A percentile compares a stretch with the other conserved stretches of the same genome.
phyloP scores from a whole-genome alignment of 2,113 vertebrate genomes.

The Etheostoma spectabile region DNA sequence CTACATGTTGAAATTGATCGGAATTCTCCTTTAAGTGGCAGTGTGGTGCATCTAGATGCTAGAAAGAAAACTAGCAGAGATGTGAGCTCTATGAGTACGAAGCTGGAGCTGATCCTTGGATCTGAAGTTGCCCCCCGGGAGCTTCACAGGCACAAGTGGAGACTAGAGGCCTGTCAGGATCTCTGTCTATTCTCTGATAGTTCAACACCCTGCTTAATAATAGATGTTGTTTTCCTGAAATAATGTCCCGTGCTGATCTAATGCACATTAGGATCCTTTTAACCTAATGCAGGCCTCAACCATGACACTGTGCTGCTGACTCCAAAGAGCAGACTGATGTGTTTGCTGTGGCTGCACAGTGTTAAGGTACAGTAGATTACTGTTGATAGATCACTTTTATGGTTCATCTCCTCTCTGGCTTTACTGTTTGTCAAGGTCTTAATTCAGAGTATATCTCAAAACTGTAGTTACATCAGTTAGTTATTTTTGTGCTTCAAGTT shows the following conservation, averaged over 20 bases:
- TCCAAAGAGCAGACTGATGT: conserved; percentile 52
- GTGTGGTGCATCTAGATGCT: background rate
- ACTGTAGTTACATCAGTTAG: background rate
- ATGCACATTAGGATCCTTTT: conserved; percentile 79
- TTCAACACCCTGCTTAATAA: conserved; percentile 77
- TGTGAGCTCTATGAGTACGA: background rate
- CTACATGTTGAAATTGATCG: no score
- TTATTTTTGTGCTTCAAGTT: background rate
- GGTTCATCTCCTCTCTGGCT: conserved; percentile 8
- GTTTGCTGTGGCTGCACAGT: conserved; percentile 35
- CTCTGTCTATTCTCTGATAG: conserved; percentile 39
- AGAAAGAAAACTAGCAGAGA: background rate
- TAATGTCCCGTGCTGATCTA: conserved; percentile 63
- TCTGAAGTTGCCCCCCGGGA: conserved; percentile 48
- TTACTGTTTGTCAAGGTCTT: background rate
- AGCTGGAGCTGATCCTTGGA: conserved; percentile 3
- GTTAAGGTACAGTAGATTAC: conserved; percentile 45
- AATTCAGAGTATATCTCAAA: background rate
- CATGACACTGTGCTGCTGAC: conserved; percentile 35
- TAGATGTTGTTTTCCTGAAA: conserved; percentile 79
- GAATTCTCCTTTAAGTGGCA: no score
- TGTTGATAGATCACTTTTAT: conserved; percentile 36
- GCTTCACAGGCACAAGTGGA: conserved; percentile 39
- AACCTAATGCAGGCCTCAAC: conserved; percentile 71
- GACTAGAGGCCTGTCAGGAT: conserved; percentile 55